phyloP scores from a whole-genome alignment of 1,140 invertebrate genomes.

The Carposina sasakii region DNA sequence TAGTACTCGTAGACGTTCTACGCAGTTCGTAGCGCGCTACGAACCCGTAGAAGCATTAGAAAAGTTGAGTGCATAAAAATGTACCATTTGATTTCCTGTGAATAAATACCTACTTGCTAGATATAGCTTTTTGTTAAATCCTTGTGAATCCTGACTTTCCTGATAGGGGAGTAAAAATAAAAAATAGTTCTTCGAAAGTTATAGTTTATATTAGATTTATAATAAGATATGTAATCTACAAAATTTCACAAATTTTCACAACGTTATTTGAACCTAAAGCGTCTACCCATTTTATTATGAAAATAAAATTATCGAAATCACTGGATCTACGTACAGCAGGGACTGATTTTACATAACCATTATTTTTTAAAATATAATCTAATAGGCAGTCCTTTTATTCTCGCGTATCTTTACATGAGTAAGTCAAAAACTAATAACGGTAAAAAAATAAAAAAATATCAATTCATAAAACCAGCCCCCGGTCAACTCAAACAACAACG shows the following conservation, averaged over 20 bases:
- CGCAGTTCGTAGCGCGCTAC: no score
- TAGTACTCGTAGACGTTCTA: no score
- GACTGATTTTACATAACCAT: slow-evolving; percentile 65
- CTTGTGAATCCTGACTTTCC: no score
- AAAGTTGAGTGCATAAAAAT: no score
- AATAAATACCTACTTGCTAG: no score
- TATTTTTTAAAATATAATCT: slow-evolving; percentile 73
- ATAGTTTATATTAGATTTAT: slow-evolving; percentile 74
- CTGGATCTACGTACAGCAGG: slow-evolving; percentile 62
- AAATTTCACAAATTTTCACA: slow-evolving; percentile 73
- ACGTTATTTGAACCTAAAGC: slow-evolving; percentile 72
- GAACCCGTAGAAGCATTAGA: no score
- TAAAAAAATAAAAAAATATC: slow-evolving; percentile 73
- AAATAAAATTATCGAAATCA: slow-evolving; percentile 71
- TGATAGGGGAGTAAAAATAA: slow-evolving; percentile 35
- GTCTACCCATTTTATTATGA: slow-evolving; percentile 72
- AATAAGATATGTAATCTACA: slow-evolving; percentile 73
- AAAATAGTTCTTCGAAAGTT: slow-evolving; percentile 62
- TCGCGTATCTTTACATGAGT: slow-evolving; percentile 65
- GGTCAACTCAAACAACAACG: slow-evolving; percentile 51
- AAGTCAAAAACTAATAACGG: slow-evolving; percentile 71
- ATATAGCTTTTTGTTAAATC: no score
- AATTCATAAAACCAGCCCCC: slow-evolving; percentile 66
- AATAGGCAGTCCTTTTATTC: slow-evolving; percentile 68
- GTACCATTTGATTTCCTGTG: no score